Evolutionary conservation across 2,888 invertebrate genomes (phyloP).

Genomic region (Volucella zonaria): DNA sequence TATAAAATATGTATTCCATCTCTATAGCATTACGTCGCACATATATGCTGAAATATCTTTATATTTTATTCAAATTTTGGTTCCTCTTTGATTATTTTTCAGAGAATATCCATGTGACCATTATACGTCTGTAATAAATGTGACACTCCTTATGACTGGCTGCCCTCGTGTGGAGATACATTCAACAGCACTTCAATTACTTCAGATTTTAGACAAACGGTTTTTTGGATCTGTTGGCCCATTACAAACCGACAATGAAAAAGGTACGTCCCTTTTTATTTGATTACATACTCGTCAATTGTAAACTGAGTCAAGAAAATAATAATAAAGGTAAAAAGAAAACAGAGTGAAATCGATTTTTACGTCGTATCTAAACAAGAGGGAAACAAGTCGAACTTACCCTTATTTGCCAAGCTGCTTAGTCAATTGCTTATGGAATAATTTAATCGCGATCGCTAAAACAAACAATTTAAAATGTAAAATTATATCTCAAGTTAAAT

Average conservation of each 20-base stretch:
- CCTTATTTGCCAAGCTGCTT: conserved; percentile 52
- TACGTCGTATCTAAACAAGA: background rate
- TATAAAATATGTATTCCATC: too few relatives aligned
- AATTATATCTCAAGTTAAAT: conserved; percentile 37
- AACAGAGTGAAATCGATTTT: conserved; percentile 52
- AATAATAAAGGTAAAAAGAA: conserved; percentile 21
- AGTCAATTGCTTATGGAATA: conserved; percentile 46
- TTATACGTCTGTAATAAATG: conserved; percentile 98
- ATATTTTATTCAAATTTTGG: too few relatives aligned
- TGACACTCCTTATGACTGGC: conserved; percentile 97
- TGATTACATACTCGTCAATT: conserved; percentile 50
- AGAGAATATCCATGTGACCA: conserved; percentile 99
- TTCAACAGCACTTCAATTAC: conserved; percentile 95
- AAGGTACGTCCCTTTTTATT: conserved; percentile 85
- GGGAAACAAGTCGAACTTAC: conserved; percentile 17
- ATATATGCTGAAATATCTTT: too few relatives aligned
- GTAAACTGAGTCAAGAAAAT: conserved; percentile 35
- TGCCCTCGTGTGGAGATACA: conserved; percentile 96
- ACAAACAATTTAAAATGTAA: conserved; percentile 53
- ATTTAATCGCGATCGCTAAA: conserved; percentile 9
- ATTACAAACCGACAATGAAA: conserved; percentile 87
- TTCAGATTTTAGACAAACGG: conserved; percentile 96
- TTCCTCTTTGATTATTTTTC: conserved; percentile 76
- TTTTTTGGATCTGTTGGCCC: conserved; percentile 94
- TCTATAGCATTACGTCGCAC: too few relatives aligned